Evolutionary conservation across 2,797 vertebrate species (phyloP), one percentile per base, ranked within the genome.

Genomic region (Coregonus sp.): DNA sequence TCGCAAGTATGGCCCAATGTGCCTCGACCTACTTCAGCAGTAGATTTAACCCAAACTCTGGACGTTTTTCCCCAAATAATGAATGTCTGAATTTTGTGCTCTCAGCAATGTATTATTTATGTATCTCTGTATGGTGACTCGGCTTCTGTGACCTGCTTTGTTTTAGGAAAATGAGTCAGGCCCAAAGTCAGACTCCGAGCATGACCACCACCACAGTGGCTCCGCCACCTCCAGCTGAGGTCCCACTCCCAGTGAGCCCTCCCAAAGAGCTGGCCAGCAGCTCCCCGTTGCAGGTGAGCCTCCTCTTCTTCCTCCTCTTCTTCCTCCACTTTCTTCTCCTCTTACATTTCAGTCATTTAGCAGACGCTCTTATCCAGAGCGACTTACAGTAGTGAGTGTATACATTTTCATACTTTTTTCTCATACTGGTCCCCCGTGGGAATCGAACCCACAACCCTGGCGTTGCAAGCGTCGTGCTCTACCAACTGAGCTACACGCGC

Each of bases 91-190:
- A 16, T 31, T 7, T 47, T 11, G 29, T 5, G 1, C 31, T 33
- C 31, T 15, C 25, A 15, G 15, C 65, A 16, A 18, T 35, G 65
- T 37, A 67, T 67, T 72, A 29, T 70, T 78, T 12, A 25, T 51
- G 47, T 66, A 52, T 70, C 50, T 54, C 52, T 76, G n/a, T 47
- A 9, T 29, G 29, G 31, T 59, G 35, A 74, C 33, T 67, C 18
- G 35, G 61, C 31, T 73, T 18, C 7, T 47, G 40, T 68, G 65
- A 18, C 5, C 75, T 25, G 79, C 78, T 71, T 81, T 76, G 67
- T 75, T 77, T 75, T 90, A 99, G 98, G 92, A 99, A 98, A 85
- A 93, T 96, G 75, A 95, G 90, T 81, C 96, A 96, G 87, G 83
- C 95, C 0, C 96, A 94, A 86, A 96, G 92, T 67, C 65, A 67